Conservation (phyloP, 1,140 invertebrate genomes). For the Ectropis grisescens region DNA sequence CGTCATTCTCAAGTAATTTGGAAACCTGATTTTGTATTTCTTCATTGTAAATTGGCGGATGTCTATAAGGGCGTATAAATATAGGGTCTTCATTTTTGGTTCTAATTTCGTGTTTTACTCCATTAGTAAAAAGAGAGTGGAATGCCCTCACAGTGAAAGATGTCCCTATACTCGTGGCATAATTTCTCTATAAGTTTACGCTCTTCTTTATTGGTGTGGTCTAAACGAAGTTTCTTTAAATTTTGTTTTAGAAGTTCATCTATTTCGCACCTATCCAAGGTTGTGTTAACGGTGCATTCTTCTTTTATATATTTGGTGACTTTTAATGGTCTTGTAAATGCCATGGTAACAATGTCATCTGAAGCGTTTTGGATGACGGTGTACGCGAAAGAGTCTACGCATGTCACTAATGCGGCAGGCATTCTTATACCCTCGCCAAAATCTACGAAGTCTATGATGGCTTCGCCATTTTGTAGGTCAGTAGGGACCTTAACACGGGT, state of each 20-base stretch:
- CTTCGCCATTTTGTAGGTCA: constrained; percentile 4
- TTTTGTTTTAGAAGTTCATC: constrained; percentile 10
- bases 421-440: constrained; percentile 7
- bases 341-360: constrained; percentile 2
- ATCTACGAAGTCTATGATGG: constrained; percentile 3
- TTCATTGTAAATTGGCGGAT: not conserved
- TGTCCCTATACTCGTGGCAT: constrained; percentile 20
- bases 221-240: constrained; percentile 15
- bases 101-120: constrained; percentile 5
- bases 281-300: not conserved
- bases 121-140: constrained; percentile 15
- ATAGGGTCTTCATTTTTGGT: constrained; percentile 5
- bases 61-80: constrained; percentile 3
- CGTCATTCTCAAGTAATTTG: constrained; percentile 2
- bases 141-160: constrained; percentile 20
- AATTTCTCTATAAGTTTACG: constrained; percentile 11
- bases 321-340: constrained; percentile 3
- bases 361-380: constrained; percentile 7
- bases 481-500: constrained; percentile 6
- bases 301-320: constrained; percentile 2
- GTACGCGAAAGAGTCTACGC: constrained; percentile 2
- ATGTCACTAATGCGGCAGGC: constrained; percentile 4
- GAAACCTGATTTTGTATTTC: constrained; percentile 4
- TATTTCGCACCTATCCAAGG: not conserved
- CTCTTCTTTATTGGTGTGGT: constrained; percentile 19